Base-by-base conservation (phyloP, 2,797 vertebrate species). In the Huso huso region DNA sequence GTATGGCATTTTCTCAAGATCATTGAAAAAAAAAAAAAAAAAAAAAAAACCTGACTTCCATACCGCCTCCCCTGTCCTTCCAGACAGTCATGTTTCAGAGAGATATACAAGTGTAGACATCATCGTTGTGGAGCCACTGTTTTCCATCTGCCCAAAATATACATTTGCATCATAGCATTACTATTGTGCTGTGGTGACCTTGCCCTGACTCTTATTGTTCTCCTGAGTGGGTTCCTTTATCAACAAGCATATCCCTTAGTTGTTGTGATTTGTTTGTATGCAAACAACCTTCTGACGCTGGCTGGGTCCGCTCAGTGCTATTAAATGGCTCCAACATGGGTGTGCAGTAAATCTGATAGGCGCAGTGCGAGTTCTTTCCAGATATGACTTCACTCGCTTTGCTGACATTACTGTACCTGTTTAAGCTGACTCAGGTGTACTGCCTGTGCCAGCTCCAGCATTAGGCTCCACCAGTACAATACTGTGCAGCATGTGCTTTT, bases 91-190 rank as follows among this genome's bases (percentile, higher is more conserved):
- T 4, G 37, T 37, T 37, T 37, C 37, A 37, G 37, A 4, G 37
- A 37, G 37, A 37, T 37, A 37, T 37, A 37, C 37, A 37, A 37
- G 37, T 37, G 37, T 4, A 37, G 37, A 37, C 37, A 37, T 5
- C 37, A 37, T 37, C 37, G 4, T 37, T 37, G 37, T 37, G 37
- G 37, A 37, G 37, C 37, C 37, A 37, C 37, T 37, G 37, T 63
- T 77, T 69, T 73, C 72, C 52, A 71, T 61, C 70, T 67, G 68
- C 1, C 37, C 4, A 4, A 49, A 65, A 59, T 63, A 50, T 15
- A 6, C 5, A 64, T 65, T 74, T 67, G 48, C 18, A 7, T 53
- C 6, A 1, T 3, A 6, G 49, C 63, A 48, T 10, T 59, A 1
- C 6, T 64, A 48, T 10, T 59, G 37, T 37, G 1, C 9, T 9